Evolutionary conservation across 2,888 invertebrate genomes (phyloP), one percentile per base, ranked within the genome.

Genomic region (Pollenia griseotomentosa): DNA sequence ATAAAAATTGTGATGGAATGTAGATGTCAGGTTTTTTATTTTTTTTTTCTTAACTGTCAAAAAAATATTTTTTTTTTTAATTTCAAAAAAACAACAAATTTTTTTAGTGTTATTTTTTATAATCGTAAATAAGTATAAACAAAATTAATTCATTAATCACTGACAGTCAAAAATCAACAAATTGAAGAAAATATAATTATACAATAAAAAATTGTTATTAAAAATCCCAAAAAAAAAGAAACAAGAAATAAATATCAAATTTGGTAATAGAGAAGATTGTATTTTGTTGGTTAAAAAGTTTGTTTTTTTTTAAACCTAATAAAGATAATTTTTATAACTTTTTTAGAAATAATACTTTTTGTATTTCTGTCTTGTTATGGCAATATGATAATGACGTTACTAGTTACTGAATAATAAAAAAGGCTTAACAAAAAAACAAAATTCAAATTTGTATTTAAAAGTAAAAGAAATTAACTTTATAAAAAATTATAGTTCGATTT

Each of bases 61-160:
- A 83, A 70, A 33, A 16, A 55, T 63, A 55, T 16, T 71, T 70
- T 71, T 63, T 11, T 19, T 23, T 23, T 23, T 68, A 51, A 51
- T 16, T 44, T n/a, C 1, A 6, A 33, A 33, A 33, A 6, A 33
- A 33, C 33, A 33, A 33, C 33, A 33, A 33, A 33, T 59, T 10
- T 40, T 59, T 33, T 65, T 77, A 9, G 11, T 19, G 10, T 16
- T 68, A 57, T 73, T 40, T 16, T 42, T 14, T 16, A 55, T 81
- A 81, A 65, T 71, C 61, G n/a, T 73, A 14, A 57, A 59, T 33
- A 33, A 33, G 11, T 66, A 8, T 48, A 46, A 55, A 70, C 81
- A 66, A 87, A 87, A 87, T 87, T 84, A 87, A 84, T 87, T 87
- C 87, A 87, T 87, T 87, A 87, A 87, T 87, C 87, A 87, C 78